Percentiles rank a stretch among this genome's conserved stretches.
Evolutionary conservation across 2,113 vertebrate species (phyloP).

Genomic region (Zootoca vivipara): DNA sequence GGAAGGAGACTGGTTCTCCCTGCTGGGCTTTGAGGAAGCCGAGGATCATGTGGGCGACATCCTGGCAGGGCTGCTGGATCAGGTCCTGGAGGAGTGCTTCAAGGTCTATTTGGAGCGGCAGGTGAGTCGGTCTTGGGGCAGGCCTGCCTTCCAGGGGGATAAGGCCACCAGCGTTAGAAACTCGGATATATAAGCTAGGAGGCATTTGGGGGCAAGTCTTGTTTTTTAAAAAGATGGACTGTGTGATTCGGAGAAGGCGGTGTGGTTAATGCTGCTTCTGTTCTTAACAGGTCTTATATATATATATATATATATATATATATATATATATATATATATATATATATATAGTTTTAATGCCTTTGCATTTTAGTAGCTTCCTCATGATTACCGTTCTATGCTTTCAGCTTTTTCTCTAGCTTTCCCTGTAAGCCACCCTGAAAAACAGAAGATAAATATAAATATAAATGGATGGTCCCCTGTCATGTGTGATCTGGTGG

Average conservation of each 20-base stretch:
- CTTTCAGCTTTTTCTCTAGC: too few relatives aligned
- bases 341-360: not conserved
- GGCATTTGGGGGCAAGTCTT: not conserved
- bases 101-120: conserved; percentile 68
- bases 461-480: too few relatives aligned
- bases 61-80: conserved; percentile 71
- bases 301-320: not conserved
- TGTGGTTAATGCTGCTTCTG: not conserved
- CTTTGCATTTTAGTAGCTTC: too few relatives aligned
- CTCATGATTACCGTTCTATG: too few relatives aligned
- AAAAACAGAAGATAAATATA: too few relatives aligned
- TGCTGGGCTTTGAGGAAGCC: conserved; percentile 68
- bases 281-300: too few relatives aligned
- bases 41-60: conserved; percentile 73
- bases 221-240: too few relatives aligned
- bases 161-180: too few relatives aligned
- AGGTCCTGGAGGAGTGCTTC: conserved; percentile 70
- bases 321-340: not conserved
- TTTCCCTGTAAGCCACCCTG: too few relatives aligned
- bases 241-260: too few relatives aligned
- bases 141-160: too few relatives aligned
- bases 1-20: conserved; percentile 70
- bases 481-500: too few relatives aligned
- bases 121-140: conserved; percentile 61
- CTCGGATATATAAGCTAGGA: not conserved